These are phyloP conservation scores for Myiotriccus ornatus DNA, from an alignment of 2,797 vertebrate species.

Conservation along the genomic window DNA sequence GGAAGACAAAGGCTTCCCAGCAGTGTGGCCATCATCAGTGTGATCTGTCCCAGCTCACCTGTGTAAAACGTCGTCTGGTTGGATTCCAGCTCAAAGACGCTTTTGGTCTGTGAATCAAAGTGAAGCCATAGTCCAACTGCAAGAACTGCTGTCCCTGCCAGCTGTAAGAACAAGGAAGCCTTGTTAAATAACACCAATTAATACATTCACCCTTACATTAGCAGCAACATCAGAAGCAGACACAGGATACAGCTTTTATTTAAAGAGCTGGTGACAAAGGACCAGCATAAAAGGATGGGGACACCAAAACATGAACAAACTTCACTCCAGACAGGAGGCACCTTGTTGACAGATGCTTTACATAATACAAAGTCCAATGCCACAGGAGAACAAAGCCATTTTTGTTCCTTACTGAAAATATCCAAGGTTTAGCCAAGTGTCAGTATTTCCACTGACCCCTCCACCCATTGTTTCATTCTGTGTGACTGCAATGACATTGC, in stretches of 20 bases:
- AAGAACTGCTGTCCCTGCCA: conserved; percentile 91
- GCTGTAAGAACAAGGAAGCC: conserved; percentile 71
- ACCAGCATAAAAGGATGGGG: background rate
- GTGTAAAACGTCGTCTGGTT: conserved; percentile 85
- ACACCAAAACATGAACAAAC: background rate
- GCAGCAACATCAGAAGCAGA: background rate
- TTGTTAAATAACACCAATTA: background rate
- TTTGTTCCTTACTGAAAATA: background rate
- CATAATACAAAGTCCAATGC: background rate
- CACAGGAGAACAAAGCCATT: background rate
- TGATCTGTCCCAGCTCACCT: conserved; percentile 74
- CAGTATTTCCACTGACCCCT: background rate
- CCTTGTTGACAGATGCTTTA: background rate
- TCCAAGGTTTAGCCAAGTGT: background rate
- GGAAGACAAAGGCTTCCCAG: background rate
- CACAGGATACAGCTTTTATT: background rate
- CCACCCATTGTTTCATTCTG: background rate
- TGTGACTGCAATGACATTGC: background rate
- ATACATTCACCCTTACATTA: background rate
- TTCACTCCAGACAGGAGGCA: background rate
- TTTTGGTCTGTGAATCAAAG: conserved; percentile 89
- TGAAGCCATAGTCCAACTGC: conserved; percentile 93
- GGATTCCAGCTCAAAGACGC: conserved; percentile 83
- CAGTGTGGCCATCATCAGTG: background rate
- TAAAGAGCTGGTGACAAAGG: background rate